Evolutionary conservation across 2,113 vertebrate genomes (phyloP).

Genomic region (Odocoileus virginianus): DNA sequence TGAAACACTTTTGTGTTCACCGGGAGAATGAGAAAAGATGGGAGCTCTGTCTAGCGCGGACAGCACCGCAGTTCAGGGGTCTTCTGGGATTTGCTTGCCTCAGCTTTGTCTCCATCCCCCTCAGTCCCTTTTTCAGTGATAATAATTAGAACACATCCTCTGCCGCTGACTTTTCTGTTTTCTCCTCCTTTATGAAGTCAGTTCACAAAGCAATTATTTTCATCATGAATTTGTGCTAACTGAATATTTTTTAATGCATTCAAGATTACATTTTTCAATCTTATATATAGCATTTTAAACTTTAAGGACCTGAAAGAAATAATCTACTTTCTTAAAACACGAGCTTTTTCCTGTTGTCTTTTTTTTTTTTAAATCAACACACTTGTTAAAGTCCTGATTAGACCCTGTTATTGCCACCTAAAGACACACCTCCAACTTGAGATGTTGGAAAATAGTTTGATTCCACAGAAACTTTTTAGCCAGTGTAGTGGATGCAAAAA

Average conservation of each 20-base stretch:
- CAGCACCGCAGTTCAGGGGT: not conserved
- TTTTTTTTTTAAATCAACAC: not conserved
- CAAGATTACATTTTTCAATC: slow-evolving; percentile 4
- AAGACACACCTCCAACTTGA: slow-evolving; percentile 29
- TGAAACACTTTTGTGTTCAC: not conserved
- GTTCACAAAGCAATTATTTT: not conserved
- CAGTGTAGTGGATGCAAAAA: not conserved
- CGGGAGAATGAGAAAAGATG: not conserved
- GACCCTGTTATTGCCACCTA: not conserved
- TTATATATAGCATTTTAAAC: not conserved
- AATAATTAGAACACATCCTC: not conserved
- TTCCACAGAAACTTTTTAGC: not conserved
- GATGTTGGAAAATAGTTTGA: not conserved
- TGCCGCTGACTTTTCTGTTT: not conserved
- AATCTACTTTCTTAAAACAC: not conserved
- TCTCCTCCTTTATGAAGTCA: slow-evolving; percentile 20
- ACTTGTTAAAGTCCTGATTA: not conserved
- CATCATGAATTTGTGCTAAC: not conserved
- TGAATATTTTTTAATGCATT: not conserved
- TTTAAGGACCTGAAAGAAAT: not conserved
- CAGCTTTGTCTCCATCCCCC: not conserved
- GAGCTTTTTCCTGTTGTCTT: not conserved
- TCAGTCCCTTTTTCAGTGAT: not conserved
- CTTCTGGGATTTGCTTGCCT: not conserved
- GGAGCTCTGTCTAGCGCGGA: not conserved